phyloP scores from a whole-genome alignment of 2,113 vertebrate species.

The Lampris incognitus region DNA sequence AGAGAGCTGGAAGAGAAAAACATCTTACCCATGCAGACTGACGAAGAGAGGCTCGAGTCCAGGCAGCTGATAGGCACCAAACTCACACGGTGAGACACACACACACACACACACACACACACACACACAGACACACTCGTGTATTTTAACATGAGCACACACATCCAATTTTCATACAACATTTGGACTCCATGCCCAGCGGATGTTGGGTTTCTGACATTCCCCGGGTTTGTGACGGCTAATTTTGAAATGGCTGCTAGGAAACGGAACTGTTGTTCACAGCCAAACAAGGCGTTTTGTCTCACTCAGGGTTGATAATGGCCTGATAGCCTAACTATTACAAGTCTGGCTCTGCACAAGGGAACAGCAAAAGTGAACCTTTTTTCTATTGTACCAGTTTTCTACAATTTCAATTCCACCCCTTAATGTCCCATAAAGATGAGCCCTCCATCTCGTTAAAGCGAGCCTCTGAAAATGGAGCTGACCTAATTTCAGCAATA shows the following conservation, averaged over 20 bases:
- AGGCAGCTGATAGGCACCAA: constrained; percentile 98
- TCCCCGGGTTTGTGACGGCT: neutral
- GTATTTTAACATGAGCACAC: neutral
- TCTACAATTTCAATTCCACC: constrained; percentile 33
- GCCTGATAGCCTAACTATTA: constrained; percentile 31
- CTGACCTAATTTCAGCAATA: constrained; percentile 78
- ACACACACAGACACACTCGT: constrained; percentile 4
- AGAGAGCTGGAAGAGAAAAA: constrained; percentile 98
- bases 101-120: constrained; percentile 17
- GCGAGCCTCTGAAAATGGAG: constrained; percentile 71
- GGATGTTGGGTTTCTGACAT: neutral
- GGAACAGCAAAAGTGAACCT: constrained; percentile 36
- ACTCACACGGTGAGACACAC: constrained; percentile 89
- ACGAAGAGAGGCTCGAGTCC: constrained; percentile 94
- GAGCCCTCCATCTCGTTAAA: constrained; percentile 70
- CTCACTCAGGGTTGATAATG: constrained; percentile 29
- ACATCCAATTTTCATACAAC: constrained; percentile 10
- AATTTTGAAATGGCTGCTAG: neutral
- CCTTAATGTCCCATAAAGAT: constrained; percentile 54
- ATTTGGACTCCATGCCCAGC: constrained; percentile 12
- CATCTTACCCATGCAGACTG: constrained; percentile 96
- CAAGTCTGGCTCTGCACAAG: constrained; percentile 33
- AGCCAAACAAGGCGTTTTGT: constrained; percentile 32
- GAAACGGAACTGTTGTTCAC: constrained; percentile 1
- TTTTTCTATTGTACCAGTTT: constrained; percentile 32